Base-by-base conservation (phyloP, 1,140 invertebrate species). In the Polyergus mexicanus region DNA sequence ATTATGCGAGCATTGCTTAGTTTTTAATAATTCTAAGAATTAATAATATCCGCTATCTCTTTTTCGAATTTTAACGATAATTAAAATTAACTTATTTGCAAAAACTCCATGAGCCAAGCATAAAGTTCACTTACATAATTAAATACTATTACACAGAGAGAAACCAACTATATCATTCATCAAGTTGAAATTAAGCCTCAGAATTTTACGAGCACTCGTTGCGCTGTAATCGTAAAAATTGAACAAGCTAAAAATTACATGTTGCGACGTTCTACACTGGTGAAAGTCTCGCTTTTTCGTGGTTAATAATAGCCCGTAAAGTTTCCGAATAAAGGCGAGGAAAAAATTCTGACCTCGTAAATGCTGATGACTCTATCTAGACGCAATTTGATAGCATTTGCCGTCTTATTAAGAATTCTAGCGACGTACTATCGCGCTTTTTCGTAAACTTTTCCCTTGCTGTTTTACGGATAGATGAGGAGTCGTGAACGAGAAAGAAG, bases 331-430 rank as follows among this genome's bases (percentile, higher is more conserved):
- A 13, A 58, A 71, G 60, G 6, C 22, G 35, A 44, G 78, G 16
- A 35, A 74, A 56, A 32, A 58, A 38, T 74, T 74, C 51, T 11
- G n/a, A 44, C 51, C n/a, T 35, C 0, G 3, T 19, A 51, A 47
- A 13, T 6, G 2, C 16, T n/a, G 22, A 44, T 32, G 54, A 72
- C 54, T 74, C 58, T 60, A 71, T 71, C 66, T 74, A 60, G 25
- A 41, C 44, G 25, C 47, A 56, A 56, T 83, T 69, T 38, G 68
- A 72, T 58, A 51, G 68, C 35, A 28, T n/a, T 25, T 35, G 22
- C 22, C 8, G 35, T 22, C 75, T 85, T 54, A 58, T 89, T 88
- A 88, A 58, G 60, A 35, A 89, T 89, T 89, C 88, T 11, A 44
- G 13, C 35, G 54, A 80, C 86, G 66, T 85, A 22, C n/a, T 84